A percentile compares a stretch with the other conserved stretches of the same genome.
Evolutionary conservation across 2,888 invertebrate genomes (phyloP).

Genomic region (Parascotia fuliginaria): DNA sequence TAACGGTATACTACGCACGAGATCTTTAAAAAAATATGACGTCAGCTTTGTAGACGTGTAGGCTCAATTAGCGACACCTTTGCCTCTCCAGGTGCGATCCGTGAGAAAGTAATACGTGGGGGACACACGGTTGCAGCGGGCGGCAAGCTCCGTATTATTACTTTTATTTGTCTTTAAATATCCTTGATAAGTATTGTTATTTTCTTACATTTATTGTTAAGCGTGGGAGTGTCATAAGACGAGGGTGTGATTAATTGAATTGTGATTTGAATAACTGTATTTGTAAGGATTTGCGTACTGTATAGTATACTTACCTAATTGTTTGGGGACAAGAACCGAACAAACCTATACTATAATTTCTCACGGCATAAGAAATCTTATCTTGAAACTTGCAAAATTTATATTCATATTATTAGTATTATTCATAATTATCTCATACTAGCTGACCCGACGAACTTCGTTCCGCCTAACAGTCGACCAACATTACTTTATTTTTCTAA

Average conservation of each 20-base stretch:
- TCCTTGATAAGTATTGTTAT: slow-evolving; percentile 9
- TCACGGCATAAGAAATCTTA: no score
- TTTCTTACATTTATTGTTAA: slow-evolving; percentile 9
- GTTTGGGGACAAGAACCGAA: no score
- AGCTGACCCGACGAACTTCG: no score
- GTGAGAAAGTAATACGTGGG: slow-evolving; percentile 38
- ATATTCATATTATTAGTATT: no score
- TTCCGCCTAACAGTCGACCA: no score
- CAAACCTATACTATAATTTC: no score
- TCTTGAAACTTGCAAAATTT: no score
- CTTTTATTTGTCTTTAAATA: slow-evolving; percentile 18
- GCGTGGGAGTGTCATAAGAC: slow-evolving; percentile 8
- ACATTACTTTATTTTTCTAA: no score
- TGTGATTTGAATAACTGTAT: not conserved
- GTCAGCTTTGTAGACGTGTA: slow-evolving; percentile 11
- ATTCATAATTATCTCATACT: no score
- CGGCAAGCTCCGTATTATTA: slow-evolving; percentile 29
- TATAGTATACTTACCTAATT: no score
- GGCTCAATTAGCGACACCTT: slow-evolving; percentile 39
- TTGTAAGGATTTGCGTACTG: no score
- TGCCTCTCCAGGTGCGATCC: slow-evolving; percentile 34
- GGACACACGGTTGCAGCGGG: slow-evolving; percentile 45
- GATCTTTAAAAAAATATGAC: slow-evolving; percentile 31
- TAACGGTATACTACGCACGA: no score
- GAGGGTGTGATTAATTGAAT: not conserved